A percentile compares a stretch with the other conserved stretches of the same genome.
These are phyloP conservation scores for Fregetta grallaria DNA, from an alignment of 2,113 vertebrate genomes.

Conservation along the genomic window DNA sequence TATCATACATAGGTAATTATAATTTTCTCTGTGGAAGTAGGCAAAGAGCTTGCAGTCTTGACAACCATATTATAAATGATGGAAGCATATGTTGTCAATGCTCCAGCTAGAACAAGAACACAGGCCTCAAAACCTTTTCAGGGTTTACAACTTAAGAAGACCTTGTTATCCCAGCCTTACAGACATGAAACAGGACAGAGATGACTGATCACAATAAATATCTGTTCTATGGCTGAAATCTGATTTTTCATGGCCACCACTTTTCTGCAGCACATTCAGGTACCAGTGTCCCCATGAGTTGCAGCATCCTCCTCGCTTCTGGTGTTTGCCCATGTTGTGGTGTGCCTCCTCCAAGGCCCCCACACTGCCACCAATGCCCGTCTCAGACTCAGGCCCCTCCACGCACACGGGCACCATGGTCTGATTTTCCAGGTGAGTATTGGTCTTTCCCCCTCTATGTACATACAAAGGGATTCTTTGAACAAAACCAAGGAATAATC, in stretches of 20 bases:
- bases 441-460: neutral
- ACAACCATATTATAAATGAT: neutral
- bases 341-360: neutral
- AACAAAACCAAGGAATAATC: neutral
- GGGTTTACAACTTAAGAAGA: neutral
- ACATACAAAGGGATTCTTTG: neutral
- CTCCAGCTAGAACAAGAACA: neutral
- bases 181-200: neutral
- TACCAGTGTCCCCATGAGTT: rapidly evolving
- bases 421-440: neutral
- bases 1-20: neutral
- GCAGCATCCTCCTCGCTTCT: neutral
- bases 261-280: neutral
- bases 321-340: neutral
- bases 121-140: neutral
- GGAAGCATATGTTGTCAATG: neutral
- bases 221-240: neutral
- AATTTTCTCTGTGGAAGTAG: neutral
- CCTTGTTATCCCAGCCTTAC: neutral
- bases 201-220: neutral
- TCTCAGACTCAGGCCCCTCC: neutral
- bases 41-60: neutral
- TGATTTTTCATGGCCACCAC: neutral
- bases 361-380: neutral
- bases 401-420: neutral